These are phyloP conservation scores for Alectura lathami DNA, from an alignment of 2,113 vertebrate species.

Conservation along the genomic window DNA sequence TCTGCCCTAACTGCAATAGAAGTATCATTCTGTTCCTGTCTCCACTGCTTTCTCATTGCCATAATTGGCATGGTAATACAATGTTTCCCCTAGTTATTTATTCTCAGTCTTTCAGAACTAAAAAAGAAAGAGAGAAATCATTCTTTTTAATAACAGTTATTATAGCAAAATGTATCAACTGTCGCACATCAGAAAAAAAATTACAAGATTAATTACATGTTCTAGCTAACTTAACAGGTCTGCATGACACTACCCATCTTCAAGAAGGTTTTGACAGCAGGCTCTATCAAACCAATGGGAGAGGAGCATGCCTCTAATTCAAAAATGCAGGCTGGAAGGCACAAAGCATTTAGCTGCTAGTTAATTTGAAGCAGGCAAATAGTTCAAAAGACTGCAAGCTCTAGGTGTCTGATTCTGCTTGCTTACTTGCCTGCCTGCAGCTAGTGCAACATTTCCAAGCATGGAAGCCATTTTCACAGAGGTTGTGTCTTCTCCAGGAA, in stretches of 20 bases:
- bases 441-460: background rate
- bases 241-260: background rate
- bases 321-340: background rate
- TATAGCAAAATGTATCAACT: conserved; percentile 24
- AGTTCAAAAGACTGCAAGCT: background rate
- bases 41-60: background rate
- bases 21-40: background rate
- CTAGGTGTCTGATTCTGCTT: background rate
- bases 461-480: background rate
- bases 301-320: background rate
- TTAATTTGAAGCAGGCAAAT: background rate
- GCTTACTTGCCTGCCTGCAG: background rate
- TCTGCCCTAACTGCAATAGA: background rate
- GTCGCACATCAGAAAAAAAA: background rate
- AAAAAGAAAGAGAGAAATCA: background rate
- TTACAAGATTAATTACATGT: background rate
- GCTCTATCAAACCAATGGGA: rapidly evolving
- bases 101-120: background rate
- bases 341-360: background rate
- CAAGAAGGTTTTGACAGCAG: background rate
- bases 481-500: background rate
- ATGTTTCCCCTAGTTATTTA: rapidly evolving
- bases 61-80: rapidly evolving
- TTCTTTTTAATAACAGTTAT: background rate
- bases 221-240: background rate